These are phyloP conservation scores for Cosmia trapezina DNA, from an alignment of 2,888 invertebrate genomes.

Conservation along the genomic window DNA sequence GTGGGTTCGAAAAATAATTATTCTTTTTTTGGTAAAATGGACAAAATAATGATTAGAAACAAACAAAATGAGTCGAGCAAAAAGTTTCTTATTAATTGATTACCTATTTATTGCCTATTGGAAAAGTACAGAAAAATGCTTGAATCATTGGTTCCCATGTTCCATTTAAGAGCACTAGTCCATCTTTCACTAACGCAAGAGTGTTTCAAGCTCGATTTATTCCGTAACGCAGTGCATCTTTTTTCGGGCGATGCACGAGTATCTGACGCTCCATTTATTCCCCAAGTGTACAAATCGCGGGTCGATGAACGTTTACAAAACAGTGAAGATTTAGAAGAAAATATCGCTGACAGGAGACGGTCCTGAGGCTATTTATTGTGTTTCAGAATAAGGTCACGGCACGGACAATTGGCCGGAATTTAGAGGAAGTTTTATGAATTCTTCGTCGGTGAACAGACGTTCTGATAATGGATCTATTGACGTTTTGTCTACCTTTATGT, in stretches of 20 bases:
- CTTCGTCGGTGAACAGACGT: constrained; percentile 35
- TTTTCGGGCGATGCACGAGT: constrained; percentile 42
- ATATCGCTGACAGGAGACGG: constrained; percentile 55
- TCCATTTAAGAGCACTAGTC: constrained; percentile 9
- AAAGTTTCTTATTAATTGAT: neutral
- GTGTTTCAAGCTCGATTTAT: constrained; percentile 46
- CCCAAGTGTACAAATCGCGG: constrained; percentile 50
- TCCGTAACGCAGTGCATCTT: constrained; percentile 46
- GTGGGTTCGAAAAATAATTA: neutral
- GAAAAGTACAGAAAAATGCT: neutral
- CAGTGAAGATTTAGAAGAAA: constrained; percentile 59
- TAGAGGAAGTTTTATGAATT: constrained; percentile 57
- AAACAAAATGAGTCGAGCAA: neutral
- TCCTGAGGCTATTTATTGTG: constrained; percentile 51
- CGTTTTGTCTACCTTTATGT: constrained; percentile 57
- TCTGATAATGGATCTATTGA: constrained; percentile 59
- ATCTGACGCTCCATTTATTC: constrained; percentile 56
- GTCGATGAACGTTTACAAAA: constrained; percentile 52
- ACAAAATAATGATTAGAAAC: neutral
- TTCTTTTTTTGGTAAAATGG: neutral
- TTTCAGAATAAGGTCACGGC: constrained; percentile 52
- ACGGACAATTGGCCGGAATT: constrained; percentile 55
- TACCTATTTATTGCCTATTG: neutral
- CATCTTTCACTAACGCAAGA: constrained; percentile 30
- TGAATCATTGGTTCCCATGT: neutral